A percentile compares a stretch with the other conserved stretches of the same genome.
These are phyloP conservation scores for Empidonax alnorum DNA, from an alignment of 2,113 vertebrate genomes.

Conservation along the genomic window DNA sequence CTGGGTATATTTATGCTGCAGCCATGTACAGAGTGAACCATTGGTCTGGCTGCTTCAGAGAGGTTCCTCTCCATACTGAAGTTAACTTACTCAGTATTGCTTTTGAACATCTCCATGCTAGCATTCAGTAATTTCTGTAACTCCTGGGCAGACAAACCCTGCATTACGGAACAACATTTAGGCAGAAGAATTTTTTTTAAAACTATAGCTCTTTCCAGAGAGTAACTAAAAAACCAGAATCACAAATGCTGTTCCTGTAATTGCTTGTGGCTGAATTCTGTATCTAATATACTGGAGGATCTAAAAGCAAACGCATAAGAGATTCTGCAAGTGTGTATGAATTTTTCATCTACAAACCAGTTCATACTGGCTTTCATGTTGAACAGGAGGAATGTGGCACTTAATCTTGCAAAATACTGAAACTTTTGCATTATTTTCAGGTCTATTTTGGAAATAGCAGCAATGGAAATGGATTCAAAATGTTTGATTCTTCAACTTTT, in stretches of 20 bases:
- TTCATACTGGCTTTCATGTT: background rate
- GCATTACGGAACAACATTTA: background rate
- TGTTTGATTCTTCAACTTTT: conserved; percentile 90
- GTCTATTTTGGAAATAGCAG: conserved; percentile 79
- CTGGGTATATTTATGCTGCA: background rate
- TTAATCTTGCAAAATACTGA: background rate
- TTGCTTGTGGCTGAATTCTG: background rate
- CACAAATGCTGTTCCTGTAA: background rate
- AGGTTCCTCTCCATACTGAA: background rate
- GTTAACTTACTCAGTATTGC: background rate
- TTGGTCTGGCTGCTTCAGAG: background rate
- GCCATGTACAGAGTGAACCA: background rate
- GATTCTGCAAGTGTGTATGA: background rate
- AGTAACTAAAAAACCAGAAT: background rate
- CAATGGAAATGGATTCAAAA: conserved; percentile 79
- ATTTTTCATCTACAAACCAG: background rate
- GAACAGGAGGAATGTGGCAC: background rate
- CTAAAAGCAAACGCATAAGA: background rate
- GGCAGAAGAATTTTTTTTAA: background rate
- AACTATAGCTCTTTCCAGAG: background rate
- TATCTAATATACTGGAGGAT: background rate
- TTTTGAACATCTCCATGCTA: background rate
- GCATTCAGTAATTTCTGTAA: background rate
- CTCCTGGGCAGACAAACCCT: background rate
- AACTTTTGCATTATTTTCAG: conserved; percentile 67